Evolutionary conservation across 2,113 vertebrate species (phyloP).

Genomic region (Dolichallabes microphthalmus): DNA sequence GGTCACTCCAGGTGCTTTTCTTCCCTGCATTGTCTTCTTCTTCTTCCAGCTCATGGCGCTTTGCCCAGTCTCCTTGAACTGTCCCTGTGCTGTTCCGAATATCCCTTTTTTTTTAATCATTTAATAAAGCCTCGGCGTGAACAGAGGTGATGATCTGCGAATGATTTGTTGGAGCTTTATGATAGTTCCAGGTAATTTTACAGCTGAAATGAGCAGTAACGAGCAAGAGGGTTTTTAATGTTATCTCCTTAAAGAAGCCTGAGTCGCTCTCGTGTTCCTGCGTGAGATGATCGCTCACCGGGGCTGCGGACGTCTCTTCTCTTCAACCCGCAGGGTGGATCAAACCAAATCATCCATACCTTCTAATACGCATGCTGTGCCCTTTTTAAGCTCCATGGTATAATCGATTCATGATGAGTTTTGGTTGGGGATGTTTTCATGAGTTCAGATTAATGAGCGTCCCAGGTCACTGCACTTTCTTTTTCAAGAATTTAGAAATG

Average conservation of each 20-base stretch:
- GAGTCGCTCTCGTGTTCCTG: constrained; percentile 23
- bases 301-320: background rate
- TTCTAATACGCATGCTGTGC: constrained; percentile 6
- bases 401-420: constrained; percentile 21
- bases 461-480: background rate
- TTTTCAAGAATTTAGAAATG: background rate
- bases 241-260: constrained; percentile 38
- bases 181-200: constrained; percentile 30
- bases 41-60: constrained; percentile 28
- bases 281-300: background rate
- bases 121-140: constrained; percentile 2
- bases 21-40: background rate
- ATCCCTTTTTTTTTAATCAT: constrained; percentile 32
- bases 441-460: background rate
- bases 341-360: constrained; percentile 6
- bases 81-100: constrained; percentile 31
- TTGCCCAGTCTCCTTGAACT: constrained; percentile 44
- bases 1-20: constrained; percentile 38
- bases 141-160: constrained; percentile 20
- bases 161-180: constrained; percentile 40
- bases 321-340: background rate
- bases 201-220: constrained; percentile 36
- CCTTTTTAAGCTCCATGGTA: constrained; percentile 24
- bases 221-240: background rate
- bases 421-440: constrained; percentile 9